A percentile compares a stretch with the other conserved stretches of the same genome.
Evolutionary conservation across 2,113 vertebrate genomes (phyloP).

Genomic region (Arvicanthis niloticus): DNA sequence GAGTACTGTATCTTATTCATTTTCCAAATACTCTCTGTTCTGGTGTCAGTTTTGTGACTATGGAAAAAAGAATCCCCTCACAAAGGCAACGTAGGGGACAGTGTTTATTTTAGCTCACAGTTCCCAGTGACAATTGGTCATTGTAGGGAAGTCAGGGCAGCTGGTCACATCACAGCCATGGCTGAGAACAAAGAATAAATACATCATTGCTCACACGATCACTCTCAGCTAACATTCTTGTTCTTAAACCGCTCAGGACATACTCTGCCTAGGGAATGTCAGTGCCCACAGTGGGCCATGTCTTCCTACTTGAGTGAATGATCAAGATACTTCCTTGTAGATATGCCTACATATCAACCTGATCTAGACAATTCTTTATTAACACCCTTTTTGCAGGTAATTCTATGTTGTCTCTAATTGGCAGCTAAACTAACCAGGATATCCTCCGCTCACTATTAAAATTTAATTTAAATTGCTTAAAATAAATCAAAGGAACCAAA

Average conservation of each 20-base stretch:
- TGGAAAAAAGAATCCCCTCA: neutral
- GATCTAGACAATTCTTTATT: too few relatives aligned
- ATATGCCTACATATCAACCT: neutral
- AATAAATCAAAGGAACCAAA: neutral
- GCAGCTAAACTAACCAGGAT: too few relatives aligned
- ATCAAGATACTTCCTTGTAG: neutral
- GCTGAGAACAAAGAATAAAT: neutral
- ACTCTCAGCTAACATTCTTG: neutral
- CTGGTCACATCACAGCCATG: too few relatives aligned
- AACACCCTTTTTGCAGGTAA: neutral
- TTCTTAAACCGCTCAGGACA: neutral
- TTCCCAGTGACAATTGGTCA: neutral
- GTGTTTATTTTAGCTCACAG: too few relatives aligned
- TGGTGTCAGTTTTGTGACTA: neutral
- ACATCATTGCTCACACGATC: too few relatives aligned
- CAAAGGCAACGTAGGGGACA: neutral
- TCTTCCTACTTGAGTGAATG: neutral
- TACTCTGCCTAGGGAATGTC: neutral
- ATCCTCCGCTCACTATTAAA: neutral
- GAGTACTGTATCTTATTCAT: neutral
- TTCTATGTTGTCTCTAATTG: neutral
- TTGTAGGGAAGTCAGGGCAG: neutral
- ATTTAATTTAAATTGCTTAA: neutral
- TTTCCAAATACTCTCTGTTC: neutral
- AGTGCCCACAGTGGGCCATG: neutral